Percentiles rank a stretch among this genome's conserved stretches.
Evolutionary conservation across 2,113 vertebrate genomes (phyloP).

Genomic region (Setophaga coronata): DNA sequence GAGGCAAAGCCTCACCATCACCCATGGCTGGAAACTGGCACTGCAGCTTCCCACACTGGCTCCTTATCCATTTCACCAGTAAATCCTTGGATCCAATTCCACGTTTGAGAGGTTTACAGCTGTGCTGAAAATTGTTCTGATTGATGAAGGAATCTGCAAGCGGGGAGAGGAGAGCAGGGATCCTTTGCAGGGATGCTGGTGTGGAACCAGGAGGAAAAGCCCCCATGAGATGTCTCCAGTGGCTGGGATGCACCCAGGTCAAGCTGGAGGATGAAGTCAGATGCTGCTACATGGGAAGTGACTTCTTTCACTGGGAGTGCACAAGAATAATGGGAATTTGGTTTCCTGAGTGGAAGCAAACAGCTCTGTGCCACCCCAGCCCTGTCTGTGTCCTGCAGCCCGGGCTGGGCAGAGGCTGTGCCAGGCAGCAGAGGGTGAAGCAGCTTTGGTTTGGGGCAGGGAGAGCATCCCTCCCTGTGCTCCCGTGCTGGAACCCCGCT

Average conservation of each 20-base stretch:
- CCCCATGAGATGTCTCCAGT: fast-evolving
- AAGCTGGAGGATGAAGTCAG: fast-evolving
- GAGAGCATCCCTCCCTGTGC: not conserved
- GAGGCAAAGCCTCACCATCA: not conserved
- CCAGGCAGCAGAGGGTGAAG: not conserved
- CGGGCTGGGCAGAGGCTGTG: not conserved
- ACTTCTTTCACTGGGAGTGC: not conserved
- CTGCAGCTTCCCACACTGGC: not conserved
- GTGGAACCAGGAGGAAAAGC: not conserved
- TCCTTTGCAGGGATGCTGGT: not conserved
- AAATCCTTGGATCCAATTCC: not conserved
- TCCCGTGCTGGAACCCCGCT: fast-evolving
- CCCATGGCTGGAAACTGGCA: not conserved
- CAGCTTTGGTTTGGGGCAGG: not conserved
- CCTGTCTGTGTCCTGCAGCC: not conserved
- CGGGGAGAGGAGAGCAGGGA: not conserved
- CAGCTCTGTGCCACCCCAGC: not conserved
- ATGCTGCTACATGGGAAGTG: not conserved
- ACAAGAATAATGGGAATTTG: not conserved
- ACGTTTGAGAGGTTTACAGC: fast-evolving
- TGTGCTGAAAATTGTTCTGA: not conserved
- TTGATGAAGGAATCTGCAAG: fast-evolving
- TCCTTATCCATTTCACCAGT: fast-evolving
- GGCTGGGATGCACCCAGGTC: fast-evolving
- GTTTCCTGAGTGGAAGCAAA: not conserved